Evolutionary conservation across 1,140 invertebrate species (phyloP), one percentile per base, ranked within the genome.

Genomic region (Limonius californicus): DNA sequence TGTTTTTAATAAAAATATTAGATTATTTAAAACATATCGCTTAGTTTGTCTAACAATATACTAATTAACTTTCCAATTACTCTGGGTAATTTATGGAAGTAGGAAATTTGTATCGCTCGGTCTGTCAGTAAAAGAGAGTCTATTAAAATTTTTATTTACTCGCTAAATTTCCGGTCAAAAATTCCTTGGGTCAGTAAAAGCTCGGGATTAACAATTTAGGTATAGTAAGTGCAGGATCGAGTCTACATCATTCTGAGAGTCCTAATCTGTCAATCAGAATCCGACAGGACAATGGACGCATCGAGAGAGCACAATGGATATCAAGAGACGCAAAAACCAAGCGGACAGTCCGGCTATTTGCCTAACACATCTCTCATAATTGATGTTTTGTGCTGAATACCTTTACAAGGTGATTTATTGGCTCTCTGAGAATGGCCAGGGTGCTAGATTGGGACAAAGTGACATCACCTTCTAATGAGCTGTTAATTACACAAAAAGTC

Each of bases 241-340:
- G 65, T 69, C 61, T 66, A 56, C 59, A 67, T 67, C 55, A 67
- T 64, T 69, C 60, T 69, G 65, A 63, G 68, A 50, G 57, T 65
- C 68, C 63, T 62, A 69, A 67, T 61, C 62, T 64, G 68, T 69
- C 68, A 69, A 60, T 65, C 61, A 54, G 21, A 27, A 16, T 23
- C 21, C 12, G 56, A 32, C 50, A 20, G 62, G 62, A 66, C 67
- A 57, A 61, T 69, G 63, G 62, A 55, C 59, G 30, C 42, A 57
- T 57, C 61, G 45, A 57, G 60, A 55, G 57, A 43, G 45, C 61
- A 69, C 68, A 69, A 69, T 69, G 65, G 65, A 62, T 50, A 50
- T 50, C 45, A 50, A 50, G 45, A 50, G 45, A 19, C 45, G 45
- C 45, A 50, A 50, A 50, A 50, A 50, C 45, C 45, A 50, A 50